Percentiles rank a stretch among this genome's conserved stretches.
These are phyloP conservation scores for Strigamia maritima DNA, from an alignment of 2,888 invertebrate species.

Conservation along the genomic window DNA sequence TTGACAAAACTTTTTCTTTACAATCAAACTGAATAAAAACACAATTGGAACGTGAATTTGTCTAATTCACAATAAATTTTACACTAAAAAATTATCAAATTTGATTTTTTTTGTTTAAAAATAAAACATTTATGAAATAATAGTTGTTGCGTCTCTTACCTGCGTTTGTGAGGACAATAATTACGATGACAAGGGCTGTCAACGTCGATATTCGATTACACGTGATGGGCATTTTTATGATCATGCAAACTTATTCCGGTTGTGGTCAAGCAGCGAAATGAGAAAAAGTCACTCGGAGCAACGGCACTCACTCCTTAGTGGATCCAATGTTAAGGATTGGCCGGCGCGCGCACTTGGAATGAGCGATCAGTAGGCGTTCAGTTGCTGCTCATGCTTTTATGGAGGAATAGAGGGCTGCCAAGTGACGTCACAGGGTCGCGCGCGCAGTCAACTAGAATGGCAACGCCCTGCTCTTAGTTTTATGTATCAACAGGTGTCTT, in stretches of 20 bases:
- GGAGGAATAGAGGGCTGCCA: slow-evolving; percentile 11
- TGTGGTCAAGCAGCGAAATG: neutral
- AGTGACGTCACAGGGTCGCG: slow-evolving; percentile 24
- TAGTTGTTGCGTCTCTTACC: neutral
- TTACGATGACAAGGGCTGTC: slow-evolving; percentile 15
- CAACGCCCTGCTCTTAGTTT: neutral
- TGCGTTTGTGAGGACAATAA: neutral
- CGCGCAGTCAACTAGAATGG: neutral
- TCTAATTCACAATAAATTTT: too few species aligned
- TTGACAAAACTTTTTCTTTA: neutral
- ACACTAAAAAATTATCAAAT: too few species aligned
- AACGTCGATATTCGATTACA: slow-evolving; percentile 12
- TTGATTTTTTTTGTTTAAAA: neutral
- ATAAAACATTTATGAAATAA: neutral
- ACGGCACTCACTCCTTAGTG: slow-evolving; percentile 26
- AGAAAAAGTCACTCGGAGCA: slow-evolving; percentile 18
- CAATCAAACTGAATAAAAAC: neutral
- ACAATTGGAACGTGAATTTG: neutral
- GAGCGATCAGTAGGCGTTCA: slow-evolving; percentile 30
- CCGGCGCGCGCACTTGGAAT: slow-evolving; percentile 30
- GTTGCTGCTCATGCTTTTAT: slow-evolving; percentile 32
- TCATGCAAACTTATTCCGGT: slow-evolving; percentile 2
- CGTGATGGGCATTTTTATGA: neutral
- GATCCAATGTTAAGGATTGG: slow-evolving; percentile 24
- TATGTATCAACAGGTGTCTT: slow-evolving; percentile 17